These are phyloP conservation scores for human (Homo sapiens) DNA, from an alignment of 2,113 vertebrate genomes.

Conservation along the genomic window DNA sequence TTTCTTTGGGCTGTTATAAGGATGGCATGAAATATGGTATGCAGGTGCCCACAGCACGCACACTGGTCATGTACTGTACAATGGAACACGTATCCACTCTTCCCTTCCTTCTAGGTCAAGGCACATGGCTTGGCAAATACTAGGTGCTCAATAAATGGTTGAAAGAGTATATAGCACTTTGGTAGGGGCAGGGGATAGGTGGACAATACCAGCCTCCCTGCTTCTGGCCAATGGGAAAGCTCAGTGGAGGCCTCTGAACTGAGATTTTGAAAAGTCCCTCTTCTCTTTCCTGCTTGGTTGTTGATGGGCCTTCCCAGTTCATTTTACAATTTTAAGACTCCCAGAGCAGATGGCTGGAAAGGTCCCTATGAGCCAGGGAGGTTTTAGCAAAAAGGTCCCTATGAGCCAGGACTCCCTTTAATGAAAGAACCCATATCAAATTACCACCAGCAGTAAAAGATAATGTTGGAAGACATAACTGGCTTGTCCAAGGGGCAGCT, in stretches of 20 bases:
- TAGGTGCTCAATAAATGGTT: neutral
- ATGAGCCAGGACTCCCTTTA: neutral
- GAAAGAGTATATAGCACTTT: neutral
- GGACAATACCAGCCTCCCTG: neutral
- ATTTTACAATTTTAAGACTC: neutral
- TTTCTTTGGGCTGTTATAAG: neutral
- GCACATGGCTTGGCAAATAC: neutral
- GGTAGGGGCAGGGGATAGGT: neutral
- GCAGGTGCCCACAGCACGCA: neutral
- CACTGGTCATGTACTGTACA: rapidly evolving
- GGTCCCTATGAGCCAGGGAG: neutral
- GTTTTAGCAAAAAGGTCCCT: neutral
- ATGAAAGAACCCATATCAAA: neutral
- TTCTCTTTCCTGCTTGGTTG: neutral
- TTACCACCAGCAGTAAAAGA: neutral
- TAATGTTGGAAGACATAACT: neutral
- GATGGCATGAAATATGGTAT: neutral
- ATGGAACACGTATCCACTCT: neutral
- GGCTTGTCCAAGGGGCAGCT: neutral
- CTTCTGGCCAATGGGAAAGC: neutral
- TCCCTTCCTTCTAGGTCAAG: neutral
- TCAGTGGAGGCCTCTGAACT: neutral
- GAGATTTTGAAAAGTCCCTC: neutral
- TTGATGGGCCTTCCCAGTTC: neutral
- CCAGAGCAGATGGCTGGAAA: neutral